Percentiles rank a stretch among this genome's conserved stretches.
Conservation (phyloP, 2,113 vertebrate species). For the Antennarius striatus region DNA sequence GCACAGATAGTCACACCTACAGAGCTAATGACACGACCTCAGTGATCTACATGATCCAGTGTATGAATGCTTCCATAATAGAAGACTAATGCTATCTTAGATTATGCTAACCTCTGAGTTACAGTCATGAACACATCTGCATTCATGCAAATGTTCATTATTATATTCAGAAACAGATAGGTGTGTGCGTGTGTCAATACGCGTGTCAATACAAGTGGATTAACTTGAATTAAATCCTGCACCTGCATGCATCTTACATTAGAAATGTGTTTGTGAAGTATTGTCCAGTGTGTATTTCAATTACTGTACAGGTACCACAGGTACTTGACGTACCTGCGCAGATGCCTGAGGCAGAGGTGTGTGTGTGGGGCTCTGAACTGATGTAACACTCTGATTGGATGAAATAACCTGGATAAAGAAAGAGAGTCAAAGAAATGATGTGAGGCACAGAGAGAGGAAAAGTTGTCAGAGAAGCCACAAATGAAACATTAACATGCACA, state of each 20-base stretch:
- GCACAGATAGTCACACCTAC: no score
- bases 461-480: neutral
- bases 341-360: constrained; percentile 49
- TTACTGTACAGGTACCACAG: neutral
- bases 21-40: neutral
- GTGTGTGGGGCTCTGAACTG: constrained; percentile 72
- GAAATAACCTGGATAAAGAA: constrained; percentile 50
- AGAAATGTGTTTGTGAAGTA: no score
- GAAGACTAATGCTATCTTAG: no score
- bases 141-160: neutral
- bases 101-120: no score
- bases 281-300: neutral
- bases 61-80: neutral
- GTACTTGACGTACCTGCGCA: constrained; percentile 66
- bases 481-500: neutral
- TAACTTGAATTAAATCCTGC: neutral
- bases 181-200: neutral
- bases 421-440: constrained; percentile 1
- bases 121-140: no score
- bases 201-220: no score
- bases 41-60: neutral
- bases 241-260: neutral
- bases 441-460: neutral
- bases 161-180: neutral
- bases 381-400: constrained; percentile 60